These are phyloP conservation scores for Entomobrya proxima DNA, from an alignment of 2,888 invertebrate species.

Conservation along the genomic window DNA sequence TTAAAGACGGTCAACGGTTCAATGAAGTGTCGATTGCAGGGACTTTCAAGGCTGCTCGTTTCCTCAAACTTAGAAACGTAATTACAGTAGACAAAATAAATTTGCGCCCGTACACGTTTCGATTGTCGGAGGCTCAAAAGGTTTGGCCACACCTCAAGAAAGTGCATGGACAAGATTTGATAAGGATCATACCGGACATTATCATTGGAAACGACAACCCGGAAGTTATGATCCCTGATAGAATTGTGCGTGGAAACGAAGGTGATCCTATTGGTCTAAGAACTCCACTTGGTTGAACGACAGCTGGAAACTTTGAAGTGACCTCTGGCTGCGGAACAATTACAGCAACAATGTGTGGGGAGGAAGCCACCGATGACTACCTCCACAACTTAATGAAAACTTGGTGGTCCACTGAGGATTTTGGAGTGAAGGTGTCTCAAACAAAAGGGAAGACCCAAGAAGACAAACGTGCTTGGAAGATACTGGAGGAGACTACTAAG, in stretches of 20 bases:
- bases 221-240: neutral
- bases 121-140: neutral
- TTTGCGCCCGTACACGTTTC: neutral
- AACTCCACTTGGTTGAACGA: neutral
- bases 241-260: neutral
- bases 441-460: neutral
- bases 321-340: too few species aligned
- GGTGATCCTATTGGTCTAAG: neutral
- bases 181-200: neutral
- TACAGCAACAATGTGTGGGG: neutral
- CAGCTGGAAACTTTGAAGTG: neutral
- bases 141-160: neutral
- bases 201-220: conserved; percentile 20
- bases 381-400: neutral
- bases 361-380: neutral
- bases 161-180: neutral
- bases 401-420: neutral
- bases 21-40: neutral
- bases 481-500: neutral
- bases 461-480: neutral
- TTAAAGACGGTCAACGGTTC: neutral
- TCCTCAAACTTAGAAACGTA: neutral
- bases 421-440: neutral
- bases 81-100: neutral
- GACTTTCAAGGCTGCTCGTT: neutral